Conservation (phyloP, 2,797 vertebrate genomes). For the Zenarchopterus dispar region DNA sequence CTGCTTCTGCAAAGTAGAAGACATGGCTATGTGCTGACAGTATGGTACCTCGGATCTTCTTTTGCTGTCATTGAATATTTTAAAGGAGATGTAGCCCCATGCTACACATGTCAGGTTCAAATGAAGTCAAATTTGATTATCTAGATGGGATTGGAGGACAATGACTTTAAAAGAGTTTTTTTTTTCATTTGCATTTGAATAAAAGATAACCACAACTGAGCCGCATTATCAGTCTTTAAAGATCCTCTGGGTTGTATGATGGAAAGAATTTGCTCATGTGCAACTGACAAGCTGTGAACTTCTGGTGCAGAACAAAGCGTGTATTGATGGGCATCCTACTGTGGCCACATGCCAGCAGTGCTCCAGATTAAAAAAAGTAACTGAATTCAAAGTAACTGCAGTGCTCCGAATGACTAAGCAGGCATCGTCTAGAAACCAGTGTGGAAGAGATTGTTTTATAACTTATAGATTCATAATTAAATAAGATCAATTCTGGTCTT, state of each 20-base stretch:
- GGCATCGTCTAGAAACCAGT: too few species aligned
- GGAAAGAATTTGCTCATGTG: conserved; percentile 3
- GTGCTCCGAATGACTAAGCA: too few species aligned
- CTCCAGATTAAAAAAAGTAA: too few species aligned
- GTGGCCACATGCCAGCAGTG: neutral
- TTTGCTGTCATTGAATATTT: neutral
- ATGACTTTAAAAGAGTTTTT: too few species aligned
- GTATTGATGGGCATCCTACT: conserved; percentile 20
- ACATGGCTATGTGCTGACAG: too few species aligned
- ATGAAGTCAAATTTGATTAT: conserved; percentile 29
- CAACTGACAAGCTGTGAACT: conserved; percentile 15
- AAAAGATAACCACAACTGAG: neutral
- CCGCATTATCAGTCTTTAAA: neutral
- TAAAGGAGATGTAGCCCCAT: neutral
- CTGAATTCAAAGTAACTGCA: too few species aligned
- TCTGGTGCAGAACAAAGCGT: conserved; percentile 13
- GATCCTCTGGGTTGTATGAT: neutral
- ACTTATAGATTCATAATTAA: too few species aligned
- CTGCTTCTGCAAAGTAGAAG: too few species aligned
- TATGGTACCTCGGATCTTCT: too few species aligned
- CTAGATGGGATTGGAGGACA: conserved; percentile 6
- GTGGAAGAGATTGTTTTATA: too few species aligned
- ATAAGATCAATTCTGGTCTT: too few species aligned
- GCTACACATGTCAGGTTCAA: neutral
- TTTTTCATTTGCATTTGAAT: neutral